phyloP scores from a whole-genome alignment of 1,140 invertebrate genomes.

The Drosophila carrolli region DNA sequence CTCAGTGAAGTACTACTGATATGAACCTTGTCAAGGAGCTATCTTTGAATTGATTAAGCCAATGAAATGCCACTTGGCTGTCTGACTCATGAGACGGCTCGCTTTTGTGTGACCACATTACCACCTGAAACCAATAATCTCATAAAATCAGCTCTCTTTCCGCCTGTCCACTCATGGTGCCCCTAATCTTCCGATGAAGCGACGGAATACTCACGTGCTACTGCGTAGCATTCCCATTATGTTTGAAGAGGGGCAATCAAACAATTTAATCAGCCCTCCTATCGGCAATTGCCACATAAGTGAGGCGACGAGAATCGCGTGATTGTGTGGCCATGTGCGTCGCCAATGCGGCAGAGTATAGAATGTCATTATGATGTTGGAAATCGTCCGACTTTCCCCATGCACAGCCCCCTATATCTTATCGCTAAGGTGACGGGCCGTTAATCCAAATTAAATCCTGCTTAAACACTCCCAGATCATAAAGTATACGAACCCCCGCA shows the following conservation, averaged over 20 bases:
- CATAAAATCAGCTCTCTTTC: slow-evolving; percentile 1
- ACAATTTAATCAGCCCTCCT: slow-evolving; percentile 69
- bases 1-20: background rate
- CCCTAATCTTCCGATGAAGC: slow-evolving; percentile 19
- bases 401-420: slow-evolving; percentile 36
- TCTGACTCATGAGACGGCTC: slow-evolving; percentile 20
- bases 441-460: slow-evolving; percentile 56
- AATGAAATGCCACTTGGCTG: background rate
- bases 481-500: slow-evolving; percentile 35
- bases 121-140: slow-evolving; percentile 17
- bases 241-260: slow-evolving; percentile 66
- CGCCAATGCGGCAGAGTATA: background rate
- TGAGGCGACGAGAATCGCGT: slow-evolving; percentile 64
- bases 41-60: slow-evolving; percentile 4
- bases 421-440: slow-evolving; percentile 28
- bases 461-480: slow-evolving; percentile 31
- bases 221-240: slow-evolving; percentile 40
- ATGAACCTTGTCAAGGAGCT: background rate
- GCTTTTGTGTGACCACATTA: slow-evolving; percentile 4
- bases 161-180: background rate
- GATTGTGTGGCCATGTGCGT: slow-evolving; percentile 53
- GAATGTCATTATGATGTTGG: slow-evolving; percentile 13
- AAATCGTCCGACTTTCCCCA: slow-evolving; percentile 33
- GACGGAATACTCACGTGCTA: slow-evolving; percentile 11
- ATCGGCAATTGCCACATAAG: slow-evolving; percentile 73